These are phyloP conservation scores for Charadrius vociferus DNA, from an alignment of 2,113 vertebrate genomes.

Conservation along the genomic window DNA sequence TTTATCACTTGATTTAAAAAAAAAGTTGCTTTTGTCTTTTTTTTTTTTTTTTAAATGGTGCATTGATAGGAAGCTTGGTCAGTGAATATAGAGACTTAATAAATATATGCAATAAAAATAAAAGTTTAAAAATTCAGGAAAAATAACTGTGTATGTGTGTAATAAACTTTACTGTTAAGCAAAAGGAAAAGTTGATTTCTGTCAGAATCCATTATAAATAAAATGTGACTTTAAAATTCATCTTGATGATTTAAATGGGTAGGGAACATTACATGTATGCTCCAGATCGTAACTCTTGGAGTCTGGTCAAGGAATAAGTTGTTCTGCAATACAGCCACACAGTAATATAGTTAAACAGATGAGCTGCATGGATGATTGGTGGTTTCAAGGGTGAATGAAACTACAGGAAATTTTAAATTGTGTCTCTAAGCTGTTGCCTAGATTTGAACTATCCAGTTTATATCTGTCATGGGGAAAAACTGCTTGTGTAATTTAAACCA, in stretches of 20 bases:
- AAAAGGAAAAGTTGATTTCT: neutral
- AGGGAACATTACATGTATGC: neutral
- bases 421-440: neutral
- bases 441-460: neutral
- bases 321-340: neutral
- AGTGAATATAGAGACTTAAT: neutral
- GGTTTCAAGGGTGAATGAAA: conserved; percentile 1
- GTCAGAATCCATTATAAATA: neutral
- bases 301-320: neutral
- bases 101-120: neutral
- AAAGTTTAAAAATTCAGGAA: neutral
- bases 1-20: neutral
- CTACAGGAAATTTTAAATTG: neutral
- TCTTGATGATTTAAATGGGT: neutral
- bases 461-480: neutral
- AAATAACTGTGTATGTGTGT: neutral
- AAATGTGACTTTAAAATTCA: neutral
- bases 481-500: neutral
- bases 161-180: neutral
- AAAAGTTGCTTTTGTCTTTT: rapidly evolving
- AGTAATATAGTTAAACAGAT: neutral
- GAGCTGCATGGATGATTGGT: neutral
- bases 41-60: neutral
- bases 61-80: neutral
- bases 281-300: neutral